These are phyloP conservation scores for Stenodera caucasica DNA, from an alignment of 2,888 invertebrate genomes.

Conservation along the genomic window DNA sequence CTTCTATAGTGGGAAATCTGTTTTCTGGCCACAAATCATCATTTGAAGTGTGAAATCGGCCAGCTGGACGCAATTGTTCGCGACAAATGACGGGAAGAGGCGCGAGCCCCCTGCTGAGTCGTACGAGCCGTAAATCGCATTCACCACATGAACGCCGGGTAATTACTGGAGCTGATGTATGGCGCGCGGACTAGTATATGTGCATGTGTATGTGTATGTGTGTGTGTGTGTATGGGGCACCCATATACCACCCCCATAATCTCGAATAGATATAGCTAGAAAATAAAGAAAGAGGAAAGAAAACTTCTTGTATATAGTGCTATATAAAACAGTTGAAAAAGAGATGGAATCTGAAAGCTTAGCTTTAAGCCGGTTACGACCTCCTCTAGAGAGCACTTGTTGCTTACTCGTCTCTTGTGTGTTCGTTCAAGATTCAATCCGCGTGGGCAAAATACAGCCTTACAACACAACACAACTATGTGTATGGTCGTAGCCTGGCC, in stretches of 20 bases:
- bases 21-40: constrained; percentile 48
- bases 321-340: not conserved
- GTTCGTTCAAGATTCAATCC: constrained; percentile 4
- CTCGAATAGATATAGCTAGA: not conserved
- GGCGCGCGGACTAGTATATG: constrained; percentile 41
- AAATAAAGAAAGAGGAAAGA: not conserved
- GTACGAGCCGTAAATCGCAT: constrained; percentile 45
- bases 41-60: constrained; percentile 45
- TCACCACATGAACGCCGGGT: constrained; percentile 45
- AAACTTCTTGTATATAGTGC: no score
- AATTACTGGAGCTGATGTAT: constrained; percentile 50
- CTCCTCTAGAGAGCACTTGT: constrained; percentile 4
- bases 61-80: constrained; percentile 48
- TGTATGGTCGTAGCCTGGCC: constrained; percentile 5
- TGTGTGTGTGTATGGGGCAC: no score
- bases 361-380: not conserved
- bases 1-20: constrained; percentile 44
- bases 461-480: constrained; percentile 3
- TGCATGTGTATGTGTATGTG: not conserved
- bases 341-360: not conserved
- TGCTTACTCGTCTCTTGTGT: not conserved
- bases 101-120: constrained; percentile 45
- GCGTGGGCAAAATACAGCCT: constrained; percentile 6
- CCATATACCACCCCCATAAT: constrained; percentile 42
- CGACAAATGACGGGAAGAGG: constrained; percentile 48